Base-by-base conservation (phyloP, 2,888 invertebrate species). In the Drosophila peninsularis region DNA sequence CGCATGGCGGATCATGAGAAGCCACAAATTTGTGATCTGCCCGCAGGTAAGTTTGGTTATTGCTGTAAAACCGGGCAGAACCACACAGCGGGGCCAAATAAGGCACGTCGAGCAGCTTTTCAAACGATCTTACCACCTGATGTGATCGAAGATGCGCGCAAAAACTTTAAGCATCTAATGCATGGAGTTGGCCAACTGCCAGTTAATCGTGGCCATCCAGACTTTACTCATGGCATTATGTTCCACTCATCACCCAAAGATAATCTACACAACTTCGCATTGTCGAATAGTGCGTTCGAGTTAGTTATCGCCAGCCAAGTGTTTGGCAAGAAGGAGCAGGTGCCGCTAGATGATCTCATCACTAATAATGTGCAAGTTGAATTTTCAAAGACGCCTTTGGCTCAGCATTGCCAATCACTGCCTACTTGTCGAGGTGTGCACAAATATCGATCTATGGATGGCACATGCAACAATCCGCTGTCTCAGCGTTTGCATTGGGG, bases 391-490 rank as follows among this genome's bases (percentile, higher is more conserved):
- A 90, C 92, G 0, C 86, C 90, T 7, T 57, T 91, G 17, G 88
- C 78, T 0, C 88, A 89, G 10, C 90, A 88, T 61, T 92, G 92
- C 42, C 93, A 91, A 0, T 85, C 92, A 4, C 90, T 87, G 5
- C 93, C 93, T 0, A 56, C 80, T 0, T 95, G 95, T 78, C 91
- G 93, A 0, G 69, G 83, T 11, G 68, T 91, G 0, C 90, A 92
- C 0, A 91, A 89, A 13, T 97, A 96, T 91, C 94, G 97, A 60
- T 94, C 94, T 2, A 92, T 96, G 21, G 96, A 96, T 88, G 98
- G 98, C 0, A 94, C 95, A 13, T 98, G 98, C 91, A 98, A 97
- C 92, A 98, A 97, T 92, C 93, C 94, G 14, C 14, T 83, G 67
- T 73, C 90, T 0, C 73, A 81, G 5, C 90, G 89, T 21, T 78